Base-by-base conservation (phyloP, 2,797 vertebrate species). In the Pipistrellus kuhlii region DNA sequence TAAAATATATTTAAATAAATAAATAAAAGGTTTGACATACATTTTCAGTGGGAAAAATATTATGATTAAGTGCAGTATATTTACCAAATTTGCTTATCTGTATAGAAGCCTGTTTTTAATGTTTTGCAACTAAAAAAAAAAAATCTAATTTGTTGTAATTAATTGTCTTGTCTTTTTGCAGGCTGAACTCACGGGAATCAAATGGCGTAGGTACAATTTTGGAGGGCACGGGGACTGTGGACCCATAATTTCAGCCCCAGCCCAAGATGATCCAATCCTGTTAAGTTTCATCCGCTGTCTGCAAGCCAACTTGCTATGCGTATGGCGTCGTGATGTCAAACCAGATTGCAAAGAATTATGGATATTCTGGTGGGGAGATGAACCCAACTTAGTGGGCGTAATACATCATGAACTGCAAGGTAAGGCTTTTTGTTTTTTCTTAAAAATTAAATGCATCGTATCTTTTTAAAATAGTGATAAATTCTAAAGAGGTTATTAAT, bases 361-460 rank as follows among this genome's bases (percentile, higher is more conserved):
- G 99, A 99, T 99, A 98, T 99, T 99, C 98, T 99, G 99, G 99
- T 99, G 99, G 99, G 99, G 99, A 8, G 99, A 99, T 0, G 99
- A 99, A 94, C 99, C 99, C 88, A 99, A 99, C 97, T 98, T 99
- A 55, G 98, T 98, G 1, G 99, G 99, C 84, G 98, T 99, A 97
- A 99, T 99, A 97, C 99, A 99, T 98, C 99, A 98, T 0, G 99
- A 99, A 96, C 98, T 99, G 91, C 99, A 99, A 98, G 99, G 99
- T 99, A 98, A 99, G 99, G 95, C 69, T n/a, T 83, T 48, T 48
- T 53, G 15, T 14, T 32, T 85, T 86, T 91, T 12, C 0, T 80
- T 90, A 66, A 94, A 88, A 91, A 62, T 83, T 89, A 41, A 93
- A 93, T 85, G 12, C 23, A 57, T 94, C 32, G 6, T 78, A 21